phyloP scores from a whole-genome alignment of 2,888 invertebrate species.

The Halictus ligatus region DNA sequence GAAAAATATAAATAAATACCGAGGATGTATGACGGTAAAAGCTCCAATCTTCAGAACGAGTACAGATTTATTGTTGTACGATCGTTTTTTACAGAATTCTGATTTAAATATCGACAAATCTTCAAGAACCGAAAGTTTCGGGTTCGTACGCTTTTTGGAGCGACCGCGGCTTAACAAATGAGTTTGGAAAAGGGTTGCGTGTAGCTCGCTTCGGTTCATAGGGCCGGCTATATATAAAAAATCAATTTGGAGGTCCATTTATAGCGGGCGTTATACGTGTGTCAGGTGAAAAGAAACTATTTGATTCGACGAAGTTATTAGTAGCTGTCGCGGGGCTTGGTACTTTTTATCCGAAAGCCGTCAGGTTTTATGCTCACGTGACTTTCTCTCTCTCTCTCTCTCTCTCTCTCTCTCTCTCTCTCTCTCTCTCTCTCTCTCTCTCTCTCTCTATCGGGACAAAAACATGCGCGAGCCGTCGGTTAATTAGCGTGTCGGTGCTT shows the following conservation, averaged over 20 bases:
- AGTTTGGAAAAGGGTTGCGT: neutral
- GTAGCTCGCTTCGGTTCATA: neutral
- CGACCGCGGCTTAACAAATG: neutral
- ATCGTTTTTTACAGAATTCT: neutral
- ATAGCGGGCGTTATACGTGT: neutral
- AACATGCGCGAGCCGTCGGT: constrained; percentile 57
- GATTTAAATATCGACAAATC: neutral
- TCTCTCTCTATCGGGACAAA: constrained; percentile 36
- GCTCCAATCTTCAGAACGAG: neutral
- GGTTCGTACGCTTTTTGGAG: neutral
- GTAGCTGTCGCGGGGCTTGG: constrained; percentile 36
- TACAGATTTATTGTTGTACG: neutral
- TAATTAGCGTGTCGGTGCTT: constrained; percentile 74
- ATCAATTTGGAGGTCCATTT: constrained; percentile 3
- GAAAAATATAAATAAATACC: neutral
- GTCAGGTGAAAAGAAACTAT: neutral
- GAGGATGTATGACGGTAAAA: neutral
- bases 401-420: constrained; percentile 29
- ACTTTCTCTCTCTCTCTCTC: constrained; percentile 36
- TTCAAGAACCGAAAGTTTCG: neutral
- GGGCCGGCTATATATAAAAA: neutral
- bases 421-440: constrained; percentile 28
- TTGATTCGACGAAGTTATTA: constrained; percentile 46
- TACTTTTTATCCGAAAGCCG: constrained; percentile 48
- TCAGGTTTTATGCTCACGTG: constrained; percentile 53